Base-by-base conservation (phyloP, 2,113 vertebrate species). In the Corythoichthys haematopterus region DNA sequence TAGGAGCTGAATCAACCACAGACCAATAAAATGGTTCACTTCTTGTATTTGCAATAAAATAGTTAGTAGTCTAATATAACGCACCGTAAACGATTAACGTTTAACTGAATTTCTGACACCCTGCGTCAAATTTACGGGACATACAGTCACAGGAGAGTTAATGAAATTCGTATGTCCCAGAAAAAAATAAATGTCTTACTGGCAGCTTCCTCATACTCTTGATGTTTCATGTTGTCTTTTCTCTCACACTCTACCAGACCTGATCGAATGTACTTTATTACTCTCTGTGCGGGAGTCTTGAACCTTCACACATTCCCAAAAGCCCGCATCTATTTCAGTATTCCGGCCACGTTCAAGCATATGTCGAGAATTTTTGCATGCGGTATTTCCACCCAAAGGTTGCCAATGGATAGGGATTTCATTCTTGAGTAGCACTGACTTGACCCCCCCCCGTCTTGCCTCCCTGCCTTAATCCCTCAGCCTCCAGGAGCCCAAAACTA, bases 401-500 rank as follows among this genome's bases (percentile, higher is more conserved):
- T 70, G 74, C 72, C 56, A 46, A 57, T 2, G 11, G 75, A 76
- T 35, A 68, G 69, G 82, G 74, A 81, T 87, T 84, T 84, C 68
- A 72, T 68, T 79, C 47, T 36, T 68, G 75, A 81, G 71, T 76
- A 62, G 66, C 80, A 73, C 78, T 77, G 75, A 83, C 83, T 74
- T 80, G 82, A 82, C 71, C 75, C 75, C 71, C 56, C 5, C 20
- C 20, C 52, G 2, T 28, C 3, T 6, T 3, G 74, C 72, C 75
- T 80, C 63, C 65, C 65, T 70, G 65, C 74, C 83, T 80, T 92
- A 88, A 91, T 91, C 91, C 86, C 58, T 35, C 77, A 65, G 83
- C 79, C 83, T 88, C 70, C 73, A 82, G 88, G 82, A 91, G 84
- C 85, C 80, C 67, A 77, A 89, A 70, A 89, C 85, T 90, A 90